A percentile compares a stretch with the other conserved stretches of the same genome.
phyloP scores from a whole-genome alignment of 2,113 vertebrate genomes.

The Sorex araneus region DNA sequence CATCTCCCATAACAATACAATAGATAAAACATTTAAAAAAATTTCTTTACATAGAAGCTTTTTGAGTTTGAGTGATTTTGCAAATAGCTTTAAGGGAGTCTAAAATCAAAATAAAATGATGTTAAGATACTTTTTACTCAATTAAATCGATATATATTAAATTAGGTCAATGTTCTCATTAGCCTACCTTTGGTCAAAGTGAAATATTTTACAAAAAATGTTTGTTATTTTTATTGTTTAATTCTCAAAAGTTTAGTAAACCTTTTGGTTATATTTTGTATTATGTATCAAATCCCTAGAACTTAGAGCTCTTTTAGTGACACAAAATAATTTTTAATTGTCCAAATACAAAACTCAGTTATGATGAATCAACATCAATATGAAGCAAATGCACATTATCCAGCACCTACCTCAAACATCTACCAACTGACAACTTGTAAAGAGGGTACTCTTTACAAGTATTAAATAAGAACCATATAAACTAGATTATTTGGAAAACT shows the following conservation, averaged over 20 bases:
- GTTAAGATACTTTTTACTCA: conserved; percentile 45
- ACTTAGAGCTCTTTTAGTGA: conserved; percentile 42
- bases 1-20: too few relatives aligned
- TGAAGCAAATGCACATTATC: background rate
- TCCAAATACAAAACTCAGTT: conserved; percentile 23
- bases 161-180: background rate
- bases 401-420: conserved; percentile 1
- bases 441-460: background rate
- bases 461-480: conserved; percentile 15
- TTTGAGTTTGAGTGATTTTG: conserved; percentile 41
- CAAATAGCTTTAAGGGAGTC: conserved; percentile 28
- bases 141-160: conserved; percentile 54
- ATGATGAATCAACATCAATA: background rate
- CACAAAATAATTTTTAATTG: background rate
- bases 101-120: conserved; percentile 19
- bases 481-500: conserved; percentile 22
- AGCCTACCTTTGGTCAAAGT: conserved; percentile 27
- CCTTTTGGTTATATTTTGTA: conserved; percentile 24
- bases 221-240: conserved; percentile 43
- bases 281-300: conserved; percentile 38
- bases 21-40: too few relatives aligned
- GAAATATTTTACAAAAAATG: conserved; percentile 34
- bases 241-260: conserved; percentile 10
- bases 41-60: background rate
- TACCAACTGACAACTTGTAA: background rate